Conservation (phyloP, 2,113 vertebrate genomes). For the Pampusana beccarii region DNA sequence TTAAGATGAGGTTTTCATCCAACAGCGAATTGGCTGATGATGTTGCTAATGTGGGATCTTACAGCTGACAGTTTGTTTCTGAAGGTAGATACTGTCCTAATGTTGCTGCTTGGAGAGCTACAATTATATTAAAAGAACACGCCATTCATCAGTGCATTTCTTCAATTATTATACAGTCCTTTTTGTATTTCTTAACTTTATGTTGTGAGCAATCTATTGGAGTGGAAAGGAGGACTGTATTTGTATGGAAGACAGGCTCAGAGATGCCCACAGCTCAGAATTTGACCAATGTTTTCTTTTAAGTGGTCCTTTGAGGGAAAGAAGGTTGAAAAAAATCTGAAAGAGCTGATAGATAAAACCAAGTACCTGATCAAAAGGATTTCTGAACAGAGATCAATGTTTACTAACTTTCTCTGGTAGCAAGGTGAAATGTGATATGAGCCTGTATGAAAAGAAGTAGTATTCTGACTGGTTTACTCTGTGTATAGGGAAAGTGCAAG, state of each 20-base stretch:
- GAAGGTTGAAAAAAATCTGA: background rate
- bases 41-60: conserved; percentile 27
- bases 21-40: conserved; percentile 30
- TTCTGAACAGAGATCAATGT: background rate
- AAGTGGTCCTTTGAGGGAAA: background rate
- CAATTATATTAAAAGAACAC: background rate
- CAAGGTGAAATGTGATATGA: background rate
- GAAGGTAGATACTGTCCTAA: background rate
- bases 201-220: background rate
- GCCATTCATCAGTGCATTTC: background rate
- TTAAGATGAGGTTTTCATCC: conserved; percentile 42
- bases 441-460: background rate
- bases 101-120: background rate
- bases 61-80: conserved; percentile 3
- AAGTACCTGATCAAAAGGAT: background rate
- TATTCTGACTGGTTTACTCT: background rate
- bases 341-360: background rate
- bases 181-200: background rate
- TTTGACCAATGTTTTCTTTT: background rate
- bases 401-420: background rate
- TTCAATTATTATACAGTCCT: background rate
- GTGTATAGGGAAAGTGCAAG: background rate
- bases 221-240: background rate
- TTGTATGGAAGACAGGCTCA: background rate
- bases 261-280: background rate